Base-by-base conservation (phyloP, 2,797 vertebrate species). In the Cyprinodon diabolis region DNA sequence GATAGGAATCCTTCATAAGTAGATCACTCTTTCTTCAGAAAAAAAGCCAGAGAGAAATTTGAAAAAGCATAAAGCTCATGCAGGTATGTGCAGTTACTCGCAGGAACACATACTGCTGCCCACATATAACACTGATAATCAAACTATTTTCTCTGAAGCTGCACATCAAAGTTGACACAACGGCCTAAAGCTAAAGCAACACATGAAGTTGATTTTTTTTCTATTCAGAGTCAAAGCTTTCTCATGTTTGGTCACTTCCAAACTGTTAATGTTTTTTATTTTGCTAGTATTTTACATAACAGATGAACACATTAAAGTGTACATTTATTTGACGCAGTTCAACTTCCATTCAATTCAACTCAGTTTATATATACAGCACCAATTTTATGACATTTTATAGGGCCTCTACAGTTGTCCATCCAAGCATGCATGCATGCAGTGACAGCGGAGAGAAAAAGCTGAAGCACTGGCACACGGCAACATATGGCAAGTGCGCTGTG, bases 121-220 rank as follows among this genome's bases (percentile, higher is more conserved):
- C 60, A 43, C 58, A 19, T 5, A 11, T 37, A 4, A 40, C 15
- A 37, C 15, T 19, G 37, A 23, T 40, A 45, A 19, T 21, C 6
- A 12, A 25, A 13, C 60, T n/a, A n/a, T 19, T 11, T n/a, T 63
- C 19, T 43, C 40, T 45, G 60, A 63, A n/a, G 2, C 8, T 62
- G 30, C 37, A 10, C 19, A 40, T 40, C 4, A 49, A 13, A 49
- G 2, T n/a, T 21, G 52, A 19, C 19, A 23, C 21, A 55, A 55
- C 4, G 19, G 51, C 51, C 51, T 55, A 23, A 23, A 23, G 7
- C n/a, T 55, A n/a, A 55, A 55, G 21, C n/a, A 10, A 55, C 21
- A 55, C 54, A n/a, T 45, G n/a, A 75, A 76, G 82, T 87, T 87
- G 86, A 91, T 89, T 88, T 63, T 82, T 82, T 90, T 85, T 87